Base-by-base conservation (phyloP, 1,140 invertebrate species). In the Drosophila pachea region DNA sequence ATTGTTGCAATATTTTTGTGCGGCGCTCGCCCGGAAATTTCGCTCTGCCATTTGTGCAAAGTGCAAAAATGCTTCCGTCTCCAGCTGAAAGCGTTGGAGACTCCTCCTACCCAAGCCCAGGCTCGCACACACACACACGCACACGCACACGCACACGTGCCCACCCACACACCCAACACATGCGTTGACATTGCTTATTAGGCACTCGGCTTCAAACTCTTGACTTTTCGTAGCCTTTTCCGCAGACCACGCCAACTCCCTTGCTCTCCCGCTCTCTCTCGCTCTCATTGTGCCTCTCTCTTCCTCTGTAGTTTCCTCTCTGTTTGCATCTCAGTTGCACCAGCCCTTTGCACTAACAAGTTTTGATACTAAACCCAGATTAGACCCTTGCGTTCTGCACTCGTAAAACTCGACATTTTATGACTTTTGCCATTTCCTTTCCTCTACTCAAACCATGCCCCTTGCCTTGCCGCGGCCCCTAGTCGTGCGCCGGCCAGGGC, bases 361-460 rank as follows among this genome's bases (percentile, higher is more conserved):
- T 84, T 84, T 81, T 86, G 73, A 84, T 84, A 78, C 76, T 86
- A 84, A 84, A 81, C 81, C 81, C 69, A 84, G 79, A 84, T 84
- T 84, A 84, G 79, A 84, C 79, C 79, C 81, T 86, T 86, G 79
- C 79, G 79, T 86, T 84, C 86, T 84, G 79, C 79, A 86, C 79
- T 84, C 79, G 77, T 86, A 84, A 84, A 84, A 76, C 79, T 84
- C 81, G 81, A 86, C 73, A 84, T 84, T 84, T 84, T 84, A 84
- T 84, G 79, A 84, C 79, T 84, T 84, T 84, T 84, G 73, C 81
- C 81, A 86, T 84, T 86, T 84, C 81, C 79, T 83, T 67, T 60
- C 68, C 54, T 47, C 16, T 22, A 22, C 22, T 22, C 3, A 22
- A 22, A 65, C 43, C 53, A 42, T 11, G 49, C 33, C 66, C 55